Base-by-base conservation (phyloP, 2,797 vertebrate species). In the Tokudaia tokunoshimensis region DNA sequence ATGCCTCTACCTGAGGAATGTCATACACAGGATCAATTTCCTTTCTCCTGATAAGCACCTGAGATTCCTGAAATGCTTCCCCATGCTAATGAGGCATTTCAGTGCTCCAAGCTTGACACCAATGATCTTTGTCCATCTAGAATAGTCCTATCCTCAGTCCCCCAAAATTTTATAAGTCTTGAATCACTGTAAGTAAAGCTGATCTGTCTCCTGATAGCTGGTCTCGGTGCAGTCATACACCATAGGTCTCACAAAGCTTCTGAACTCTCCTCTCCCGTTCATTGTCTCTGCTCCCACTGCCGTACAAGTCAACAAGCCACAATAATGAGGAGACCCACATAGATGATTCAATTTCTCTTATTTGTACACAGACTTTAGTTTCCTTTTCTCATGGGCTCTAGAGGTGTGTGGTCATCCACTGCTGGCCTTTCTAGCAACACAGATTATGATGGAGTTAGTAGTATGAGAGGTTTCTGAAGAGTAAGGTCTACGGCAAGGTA, bases 391-490 rank as follows among this genome's bases (percentile, higher is more conserved):
- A 0, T 44, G 37, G 57, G 6, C 41, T 65, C 11, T 26, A 3
- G 6, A 57, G 41, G 13, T 63, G 0, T 41, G 63, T 15, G 12
- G 14, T 74, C 29, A 59, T 41, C 44, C 31, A 26, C 0, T 37
- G 20, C 9, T 86, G 22, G 13, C 80, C 29, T 89, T 94, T 91
- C 88, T 86, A 59, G 87, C 24, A 41, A 31, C 47, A 96, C 75
- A 59, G 31, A 12, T 2, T 44, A 47, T 75, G 26, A 47, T 8
- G 14, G 34, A 72, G 29, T 84, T 44, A 81, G 52, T 52, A 26
- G 1, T 4, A 0, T 55, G 74, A 70, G 31, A 79, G 5, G 14
- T 89, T 63, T 67, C n/a, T 34, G 50, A 83, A 89, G 55, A 5
- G 19, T 15, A 57, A 44, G 20, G 11, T 52, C 41, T 78, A 20